Conservation (phyloP, 2,797 vertebrate genomes). For the Lacerta bilineata region DNA sequence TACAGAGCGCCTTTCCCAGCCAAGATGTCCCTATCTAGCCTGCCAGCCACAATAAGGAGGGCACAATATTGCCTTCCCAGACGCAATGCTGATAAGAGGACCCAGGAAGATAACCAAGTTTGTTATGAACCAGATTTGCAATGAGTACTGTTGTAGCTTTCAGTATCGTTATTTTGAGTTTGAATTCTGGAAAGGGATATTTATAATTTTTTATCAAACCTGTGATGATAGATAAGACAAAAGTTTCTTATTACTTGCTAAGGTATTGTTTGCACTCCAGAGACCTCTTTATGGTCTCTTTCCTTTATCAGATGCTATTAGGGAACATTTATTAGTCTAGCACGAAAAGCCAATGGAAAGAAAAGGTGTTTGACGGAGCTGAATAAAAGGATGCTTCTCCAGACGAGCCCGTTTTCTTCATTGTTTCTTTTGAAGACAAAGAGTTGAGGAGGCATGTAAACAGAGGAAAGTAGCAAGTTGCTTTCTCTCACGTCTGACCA, state of each 20-base stretch:
- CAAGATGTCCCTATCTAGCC: background rate
- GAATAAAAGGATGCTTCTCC: background rate
- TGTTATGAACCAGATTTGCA: background rate
- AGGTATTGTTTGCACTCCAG: background rate
- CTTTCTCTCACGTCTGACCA: too few relatives aligned
- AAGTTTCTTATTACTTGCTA: conserved; percentile 30
- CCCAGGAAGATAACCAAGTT: background rate
- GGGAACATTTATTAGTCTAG: background rate
- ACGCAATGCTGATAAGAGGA: background rate
- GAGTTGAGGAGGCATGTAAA: background rate
- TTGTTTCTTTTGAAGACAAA: background rate
- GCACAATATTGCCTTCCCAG: background rate
- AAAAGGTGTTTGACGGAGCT: background rate
- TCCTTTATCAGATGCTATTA: conserved; percentile 32
- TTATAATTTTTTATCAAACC: conserved; percentile 52
- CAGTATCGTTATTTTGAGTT: conserved; percentile 8
- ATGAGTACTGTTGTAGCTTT: background rate
- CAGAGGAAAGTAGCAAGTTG: too few relatives aligned
- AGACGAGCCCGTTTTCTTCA: background rate
- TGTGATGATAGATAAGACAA: conserved; percentile 12
- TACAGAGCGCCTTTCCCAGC: background rate
- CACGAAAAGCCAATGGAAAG: conserved; percentile 4
- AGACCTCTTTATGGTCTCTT: background rate
- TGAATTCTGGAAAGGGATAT: conserved; percentile 3
- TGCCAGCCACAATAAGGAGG: background rate